Percentiles rank a stretch among this genome's conserved stretches.
phyloP scores from a whole-genome alignment of 2,113 vertebrate species.

The Ibidorhyncha struthersii region DNA sequence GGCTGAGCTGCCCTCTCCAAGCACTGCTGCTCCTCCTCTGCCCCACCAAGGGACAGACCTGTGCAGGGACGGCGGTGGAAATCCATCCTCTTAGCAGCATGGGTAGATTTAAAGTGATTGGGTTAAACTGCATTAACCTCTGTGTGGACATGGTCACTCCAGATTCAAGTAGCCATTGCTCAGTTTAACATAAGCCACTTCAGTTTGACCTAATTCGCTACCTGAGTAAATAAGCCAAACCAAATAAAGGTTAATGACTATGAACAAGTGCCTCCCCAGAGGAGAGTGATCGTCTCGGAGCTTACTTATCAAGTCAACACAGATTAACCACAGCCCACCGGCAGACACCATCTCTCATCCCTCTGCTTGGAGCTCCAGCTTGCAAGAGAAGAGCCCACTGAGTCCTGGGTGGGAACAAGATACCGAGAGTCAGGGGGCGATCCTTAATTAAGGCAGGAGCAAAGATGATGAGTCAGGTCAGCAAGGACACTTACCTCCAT shows the following conservation, averaged over 20 bases:
- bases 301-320: background rate
- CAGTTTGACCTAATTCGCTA: background rate
- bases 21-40: background rate
- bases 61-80: background rate
- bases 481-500: background rate
- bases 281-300: background rate
- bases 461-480: background rate
- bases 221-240: slow-evolving; percentile 39
- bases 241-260: slow-evolving; percentile 47
- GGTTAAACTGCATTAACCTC: slow-evolving; percentile 29
- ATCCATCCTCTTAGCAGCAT: background rate
- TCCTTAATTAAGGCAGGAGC: background rate
- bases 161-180: slow-evolving; percentile 36
- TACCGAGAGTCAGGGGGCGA: accelerated
- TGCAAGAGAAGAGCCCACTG: background rate
- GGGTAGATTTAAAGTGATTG: background rate
- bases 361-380: background rate
- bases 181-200: background rate
- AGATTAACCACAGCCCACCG: background rate
- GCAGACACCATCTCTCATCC: background rate
- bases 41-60: background rate
- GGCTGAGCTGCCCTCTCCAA: too few relatives aligned
- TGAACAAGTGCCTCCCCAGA: background rate
- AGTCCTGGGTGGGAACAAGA: background rate
- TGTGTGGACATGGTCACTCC: slow-evolving; percentile 3